Evolutionary conservation across 2,888 invertebrate species (phyloP).

Genomic region (Hololepta plana): DNA sequence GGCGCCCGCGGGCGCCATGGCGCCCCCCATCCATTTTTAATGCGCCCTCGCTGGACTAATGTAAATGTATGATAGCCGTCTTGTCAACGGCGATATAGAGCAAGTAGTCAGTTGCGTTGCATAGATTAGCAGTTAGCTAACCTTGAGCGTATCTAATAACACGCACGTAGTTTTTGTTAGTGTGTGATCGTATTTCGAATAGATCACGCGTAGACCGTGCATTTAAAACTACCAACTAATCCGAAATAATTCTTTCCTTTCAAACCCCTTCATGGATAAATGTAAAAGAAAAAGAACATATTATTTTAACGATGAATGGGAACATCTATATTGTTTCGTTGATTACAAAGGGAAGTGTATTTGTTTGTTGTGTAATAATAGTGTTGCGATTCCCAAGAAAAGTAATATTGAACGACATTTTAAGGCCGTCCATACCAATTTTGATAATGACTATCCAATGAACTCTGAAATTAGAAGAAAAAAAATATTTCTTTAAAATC

Average conservation of each 20-base stretch:
- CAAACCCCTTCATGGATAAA: conserved; percentile 7
- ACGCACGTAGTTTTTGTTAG: conserved; percentile 8
- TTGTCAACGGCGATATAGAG: conserved; percentile 7
- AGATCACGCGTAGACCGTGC: conserved; percentile 8
- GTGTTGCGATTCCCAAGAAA: conserved; percentile 10
- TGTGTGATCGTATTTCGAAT: conserved; percentile 8
- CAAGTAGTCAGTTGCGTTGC: conserved; percentile 8
- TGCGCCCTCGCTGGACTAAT: conserved; percentile 7
- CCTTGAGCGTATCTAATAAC: conserved; percentile 8
- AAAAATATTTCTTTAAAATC: conserved; percentile 10
- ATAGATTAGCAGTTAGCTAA: conserved; percentile 9
- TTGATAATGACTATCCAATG: conserved; percentile 9
- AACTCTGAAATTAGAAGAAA: conserved; percentile 10
- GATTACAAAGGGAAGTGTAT: conserved; percentile 10
- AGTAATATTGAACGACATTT: conserved; percentile 12
- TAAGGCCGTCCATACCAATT: conserved; percentile 10
- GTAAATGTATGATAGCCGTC: conserved; percentile 6
- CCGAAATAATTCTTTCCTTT: conserved; percentile 8
- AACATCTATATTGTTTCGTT: conserved; percentile 11
- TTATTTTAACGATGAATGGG: conserved; percentile 11
- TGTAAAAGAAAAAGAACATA: conserved; percentile 9
- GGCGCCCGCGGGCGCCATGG: conserved; percentile 6
- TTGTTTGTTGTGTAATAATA: conserved; percentile 11
- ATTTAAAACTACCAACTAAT: conserved; percentile 9
- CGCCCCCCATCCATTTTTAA: conserved; percentile 7